Base-by-base conservation (phyloP, 2,113 vertebrate genomes). In the Rana temporaria region DNA sequence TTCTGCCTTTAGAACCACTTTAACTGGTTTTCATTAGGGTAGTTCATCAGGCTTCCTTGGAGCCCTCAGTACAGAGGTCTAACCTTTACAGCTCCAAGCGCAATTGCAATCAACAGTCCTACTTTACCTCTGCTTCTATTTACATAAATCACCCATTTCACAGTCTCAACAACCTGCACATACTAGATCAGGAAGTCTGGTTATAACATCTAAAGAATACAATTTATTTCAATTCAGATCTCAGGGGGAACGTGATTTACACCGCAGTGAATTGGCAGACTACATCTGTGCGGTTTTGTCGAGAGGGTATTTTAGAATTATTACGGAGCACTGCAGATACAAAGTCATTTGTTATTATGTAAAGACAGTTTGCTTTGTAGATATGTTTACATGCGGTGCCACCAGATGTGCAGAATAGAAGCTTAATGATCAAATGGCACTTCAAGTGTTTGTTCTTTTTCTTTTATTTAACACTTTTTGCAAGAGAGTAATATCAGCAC, bases 331-430 rank as follows among this genome's bases (percentile, higher is more conserved):
- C 34, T 38, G 34, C 34, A 38, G 34, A 38, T 38, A 38, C 34
- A 1, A n/a, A 42, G 66, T 57, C 70, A 57, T 57, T 72, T 32
- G 22, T 18, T n/a, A 17, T 34, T 73, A 32, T 19, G 70, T 18
- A 18, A 57, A 73, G 26, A 26, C 52, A 56, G 30, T 56, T 72
- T 72, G 52, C 70, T 73, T 73, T 72, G 24, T 18, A 56, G 53
- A 72, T 72, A 53, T 59, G n/a, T 69, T 22, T 22, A 24, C 67
- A 69, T 16, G 67, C 38, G 18, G 42, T 15, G n/a, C 15, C 3
- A 38, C 67, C 70, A 73, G 70, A 57, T 73, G 70, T 59, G 70
- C 55, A 18, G 15, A 73, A 73, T 73, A 52, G 70, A 18, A 22
- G 26, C n/a, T 19, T 73, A 34, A 73, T 73, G 55, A 73, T 73